Conservation (phyloP, 53 echinoderm and acorn worm genomes). For the Patiria pectinifera region DNA sequence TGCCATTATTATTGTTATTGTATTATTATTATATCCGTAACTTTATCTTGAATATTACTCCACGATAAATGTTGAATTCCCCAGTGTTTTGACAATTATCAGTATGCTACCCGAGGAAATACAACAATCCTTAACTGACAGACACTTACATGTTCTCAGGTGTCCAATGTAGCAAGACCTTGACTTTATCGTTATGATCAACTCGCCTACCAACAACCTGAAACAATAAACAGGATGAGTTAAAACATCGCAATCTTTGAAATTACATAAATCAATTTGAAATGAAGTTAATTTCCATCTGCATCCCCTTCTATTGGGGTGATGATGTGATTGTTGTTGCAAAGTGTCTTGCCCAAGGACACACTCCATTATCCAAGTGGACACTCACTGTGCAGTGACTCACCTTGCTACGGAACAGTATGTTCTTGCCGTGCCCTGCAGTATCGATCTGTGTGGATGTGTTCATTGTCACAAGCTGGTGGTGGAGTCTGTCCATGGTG, state of each 20-base stretch:
- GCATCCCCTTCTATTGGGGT: too few species aligned
- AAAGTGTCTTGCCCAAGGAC: not conserved
- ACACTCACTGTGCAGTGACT: slow-evolving; percentile 22
- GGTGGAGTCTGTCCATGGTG: slow-evolving; percentile 88
- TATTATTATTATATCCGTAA: too few species aligned
- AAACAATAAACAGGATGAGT: not conserved
- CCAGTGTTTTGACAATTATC: too few species aligned
- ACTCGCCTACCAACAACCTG: slow-evolving; percentile 85
- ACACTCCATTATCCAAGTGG: not conserved
- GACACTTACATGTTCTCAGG: slow-evolving; percentile 89
- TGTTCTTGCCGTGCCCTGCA: slow-evolving; percentile 71
- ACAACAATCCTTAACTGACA: too few species aligned
- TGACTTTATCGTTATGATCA: slow-evolving; percentile 71
- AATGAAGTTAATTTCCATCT: too few species aligned
- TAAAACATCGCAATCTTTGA: not conserved
- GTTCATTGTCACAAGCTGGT: slow-evolving; percentile 84
- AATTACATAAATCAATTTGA: too few species aligned
- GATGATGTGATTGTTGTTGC: not conserved
- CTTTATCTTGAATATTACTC: too few species aligned
- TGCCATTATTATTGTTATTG: too few species aligned
- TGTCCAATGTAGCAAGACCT: slow-evolving; percentile 82
- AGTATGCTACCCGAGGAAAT: too few species aligned
- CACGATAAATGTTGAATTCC: too few species aligned
- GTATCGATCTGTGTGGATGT: slow-evolving; percentile 86
- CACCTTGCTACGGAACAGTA: slow-evolving; percentile 88